A percentile compares a stretch with the other conserved stretches of the same genome.
Evolutionary conservation across 2,797 vertebrate species (phyloP).

Genomic region (Zenarchopterus dispar): DNA sequence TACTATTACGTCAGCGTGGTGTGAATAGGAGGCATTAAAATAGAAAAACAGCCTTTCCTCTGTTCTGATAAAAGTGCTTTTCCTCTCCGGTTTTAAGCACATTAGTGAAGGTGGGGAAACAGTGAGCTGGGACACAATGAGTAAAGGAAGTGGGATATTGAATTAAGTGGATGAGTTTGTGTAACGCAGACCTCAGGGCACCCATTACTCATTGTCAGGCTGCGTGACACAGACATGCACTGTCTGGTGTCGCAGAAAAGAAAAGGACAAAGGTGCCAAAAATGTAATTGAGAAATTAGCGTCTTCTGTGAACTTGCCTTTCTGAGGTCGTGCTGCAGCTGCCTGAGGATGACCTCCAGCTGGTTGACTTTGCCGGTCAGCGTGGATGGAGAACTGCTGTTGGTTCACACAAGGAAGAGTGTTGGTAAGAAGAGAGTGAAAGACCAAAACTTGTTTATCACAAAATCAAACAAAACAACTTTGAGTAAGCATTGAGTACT

Average conservation of each 20-base stretch:
- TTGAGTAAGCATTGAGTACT: too few relatives aligned
- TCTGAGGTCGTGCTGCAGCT: conserved; percentile 93
- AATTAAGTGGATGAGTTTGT: conserved; percentile 71
- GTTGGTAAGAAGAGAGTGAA: neutral
- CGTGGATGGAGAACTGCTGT: conserved; percentile 84
- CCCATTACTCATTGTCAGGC: conserved; percentile 58
- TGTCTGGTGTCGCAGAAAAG: conserved; percentile 21
- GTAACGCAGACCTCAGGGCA: conserved; percentile 55
- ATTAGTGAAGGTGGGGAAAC: conserved; percentile 64
- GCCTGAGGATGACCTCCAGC: conserved; percentile 93
- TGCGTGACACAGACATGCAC: conserved; percentile 41
- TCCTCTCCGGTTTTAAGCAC: conserved; percentile 58
- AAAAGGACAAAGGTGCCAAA: conserved; percentile 17
- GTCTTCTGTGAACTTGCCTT: conserved; percentile 81
- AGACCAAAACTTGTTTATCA: neutral
- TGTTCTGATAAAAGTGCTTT: conserved; percentile 52
- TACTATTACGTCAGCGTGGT: conserved; percentile 47
- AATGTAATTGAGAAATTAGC: conserved; percentile 10
- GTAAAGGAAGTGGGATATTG: conserved; percentile 76
- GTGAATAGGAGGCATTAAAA: conserved; percentile 64
- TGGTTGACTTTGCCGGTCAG: conserved; percentile 98
- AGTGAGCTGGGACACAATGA: conserved; percentile 57
- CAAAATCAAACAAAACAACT: conserved; percentile 3
- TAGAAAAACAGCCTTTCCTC: conserved; percentile 52
- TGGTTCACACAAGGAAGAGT: conserved; percentile 31